Percentiles rank a stretch among this genome's conserved stretches.
Conservation (phyloP, 1,140 invertebrate species). For the Andrena cerasifolii region DNA sequence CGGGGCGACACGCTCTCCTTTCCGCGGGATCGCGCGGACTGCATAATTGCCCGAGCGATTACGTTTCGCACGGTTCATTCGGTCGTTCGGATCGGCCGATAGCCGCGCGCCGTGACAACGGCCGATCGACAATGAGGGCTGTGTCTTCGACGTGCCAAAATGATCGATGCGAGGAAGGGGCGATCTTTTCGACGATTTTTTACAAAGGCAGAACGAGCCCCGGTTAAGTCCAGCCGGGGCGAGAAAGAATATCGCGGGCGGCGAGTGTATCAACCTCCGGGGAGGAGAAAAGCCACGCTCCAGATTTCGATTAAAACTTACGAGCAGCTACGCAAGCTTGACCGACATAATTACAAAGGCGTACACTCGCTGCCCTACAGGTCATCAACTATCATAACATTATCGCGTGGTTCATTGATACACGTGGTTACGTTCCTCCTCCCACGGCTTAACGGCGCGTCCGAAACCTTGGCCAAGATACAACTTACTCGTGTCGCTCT, state of each 20-base stretch:
- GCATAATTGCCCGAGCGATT: not conserved
- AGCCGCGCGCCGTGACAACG: not conserved
- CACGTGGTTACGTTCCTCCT: not conserved
- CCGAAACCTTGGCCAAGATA: not conserved
- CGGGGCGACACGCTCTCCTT: not conserved
- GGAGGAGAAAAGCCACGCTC: not conserved
- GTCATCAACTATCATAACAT: constrained; percentile 21
- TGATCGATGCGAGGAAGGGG: too few relatives aligned
- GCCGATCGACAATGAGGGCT: not conserved
- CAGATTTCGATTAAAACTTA: not conserved
- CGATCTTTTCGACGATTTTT: too few relatives aligned
- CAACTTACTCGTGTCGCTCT: not conserved
- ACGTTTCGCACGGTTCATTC: not conserved
- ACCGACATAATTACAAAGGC: constrained; percentile 5
- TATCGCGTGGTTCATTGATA: constrained; percentile 13
- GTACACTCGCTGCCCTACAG: not conserved
- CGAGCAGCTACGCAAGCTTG: not conserved
- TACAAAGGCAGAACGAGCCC: too few relatives aligned
- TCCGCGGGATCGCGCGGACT: not conserved
- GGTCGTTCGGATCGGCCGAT: not conserved
- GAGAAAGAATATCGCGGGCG: not conserved
- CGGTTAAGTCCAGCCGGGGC: too few relatives aligned
- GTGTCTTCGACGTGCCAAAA: too few relatives aligned
- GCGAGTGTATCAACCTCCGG: not conserved
- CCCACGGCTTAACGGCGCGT: not conserved